Evolutionary conservation across 2,113 vertebrate genomes (phyloP), one percentile per base, ranked within the genome.

Genomic region (pig (Sus scrofa)): DNA sequence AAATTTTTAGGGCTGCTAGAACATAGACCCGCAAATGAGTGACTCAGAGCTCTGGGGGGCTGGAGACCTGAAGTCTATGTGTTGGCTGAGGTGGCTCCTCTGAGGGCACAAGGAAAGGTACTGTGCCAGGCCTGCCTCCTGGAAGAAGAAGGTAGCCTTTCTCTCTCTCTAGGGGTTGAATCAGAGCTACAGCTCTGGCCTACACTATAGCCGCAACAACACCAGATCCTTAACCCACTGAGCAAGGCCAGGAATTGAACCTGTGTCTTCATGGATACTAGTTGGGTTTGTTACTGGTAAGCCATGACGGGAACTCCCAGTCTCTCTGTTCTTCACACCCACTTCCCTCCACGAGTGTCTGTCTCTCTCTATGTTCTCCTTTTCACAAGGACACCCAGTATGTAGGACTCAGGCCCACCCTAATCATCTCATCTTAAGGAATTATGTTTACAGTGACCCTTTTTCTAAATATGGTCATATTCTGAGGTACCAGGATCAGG

Each of bases 61-160:
- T 19, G 12, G 32, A 79, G 74, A 50, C n/a, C 62, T 2, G 5
- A 44, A 37, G 2, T 68, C 16, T 14, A 67, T 16, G 27, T 26
- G 14, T 67, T 3, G 7, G 30, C 68, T 14, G 18, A 20, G 26
- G 50, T 50, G 24, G 32, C 14, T 71, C 34, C 90, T 81, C 81
- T 50, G 63, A 79, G 44, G n/a, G 27, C 50, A 1, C 15, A n/a
- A 63, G 62, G 75, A 22, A 19, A 67, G 44, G 44, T 8, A 4
- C 44, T 44, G 44, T 44, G 44, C 5, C 8, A 44, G 44, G 8
- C 44, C 44, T 44, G 44, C 44, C 44, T 44, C 44, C 8, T n/a
- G n/a, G n/a, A n/a, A n/a, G n/a, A n/a, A n/a, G n/a, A n/a, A 16
- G 26, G 10, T 30, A 37, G 15, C 11, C 2, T 0, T 39, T 83